Conservation (phyloP, 2,113 vertebrate genomes). For the Pachypanchax playfairii region DNA sequence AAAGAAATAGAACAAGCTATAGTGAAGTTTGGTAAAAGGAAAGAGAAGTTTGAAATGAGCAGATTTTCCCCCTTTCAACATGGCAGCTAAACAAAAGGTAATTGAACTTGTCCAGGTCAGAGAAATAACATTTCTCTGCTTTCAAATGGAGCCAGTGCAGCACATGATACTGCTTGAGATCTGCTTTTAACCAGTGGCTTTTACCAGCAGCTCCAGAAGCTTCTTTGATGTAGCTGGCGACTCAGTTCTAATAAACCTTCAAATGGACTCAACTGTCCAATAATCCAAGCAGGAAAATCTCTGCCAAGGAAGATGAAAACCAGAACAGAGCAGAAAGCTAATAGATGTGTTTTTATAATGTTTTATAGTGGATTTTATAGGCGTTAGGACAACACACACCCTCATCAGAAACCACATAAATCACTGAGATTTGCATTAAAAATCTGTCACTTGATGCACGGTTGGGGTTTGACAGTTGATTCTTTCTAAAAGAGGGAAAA, state of each 20-base stretch:
- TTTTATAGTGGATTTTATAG: constrained; percentile 30
- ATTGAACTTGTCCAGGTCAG: neutral
- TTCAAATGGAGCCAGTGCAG: constrained; percentile 1
- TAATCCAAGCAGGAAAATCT: constrained; percentile 15
- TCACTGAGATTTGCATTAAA: constrained; percentile 54
- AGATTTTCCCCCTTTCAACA: neutral
- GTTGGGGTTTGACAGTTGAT: constrained; percentile 54
- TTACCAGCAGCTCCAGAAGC: constrained; percentile 12
- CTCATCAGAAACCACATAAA: constrained; percentile 50
- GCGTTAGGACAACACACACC: constrained; percentile 29
- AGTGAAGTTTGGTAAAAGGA: neutral
- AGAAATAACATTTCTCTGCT: neutral
- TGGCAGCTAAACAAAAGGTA: neutral
- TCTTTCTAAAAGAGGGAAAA: constrained; percentile 48
- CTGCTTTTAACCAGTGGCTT: constrained; percentile 1
- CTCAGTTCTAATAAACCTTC: constrained; percentile 39
- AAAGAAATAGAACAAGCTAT: too few species aligned
- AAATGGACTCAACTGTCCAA: constrained; percentile 35
- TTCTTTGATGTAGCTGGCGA: constrained; percentile 30
- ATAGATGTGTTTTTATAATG: constrained; percentile 24
- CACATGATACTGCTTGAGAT: neutral
- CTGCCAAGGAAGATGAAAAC: constrained; percentile 1
- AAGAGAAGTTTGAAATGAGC: neutral
- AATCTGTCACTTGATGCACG: constrained; percentile 54
- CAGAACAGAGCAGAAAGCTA: constrained; percentile 5